phyloP scores from a whole-genome alignment of 2,113 vertebrate genomes.

The Nymphicus hollandicus region DNA sequence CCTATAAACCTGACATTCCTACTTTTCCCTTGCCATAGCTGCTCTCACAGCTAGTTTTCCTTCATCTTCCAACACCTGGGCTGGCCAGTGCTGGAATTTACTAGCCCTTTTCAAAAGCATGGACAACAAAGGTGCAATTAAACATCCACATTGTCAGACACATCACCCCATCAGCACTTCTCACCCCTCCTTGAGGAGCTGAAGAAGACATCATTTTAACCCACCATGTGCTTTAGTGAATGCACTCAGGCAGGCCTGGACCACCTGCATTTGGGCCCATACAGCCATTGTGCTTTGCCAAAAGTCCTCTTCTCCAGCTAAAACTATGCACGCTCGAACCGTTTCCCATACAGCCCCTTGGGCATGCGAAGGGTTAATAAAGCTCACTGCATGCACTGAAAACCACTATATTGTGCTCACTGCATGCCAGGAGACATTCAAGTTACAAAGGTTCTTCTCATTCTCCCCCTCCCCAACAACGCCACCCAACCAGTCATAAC shows the following conservation, averaged over 20 bases:
- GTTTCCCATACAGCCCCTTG: fast-evolving
- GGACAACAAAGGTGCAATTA: neutral
- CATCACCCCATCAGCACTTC: neutral
- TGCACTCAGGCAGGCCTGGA: neutral
- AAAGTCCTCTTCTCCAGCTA: neutral
- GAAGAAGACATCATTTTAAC: neutral
- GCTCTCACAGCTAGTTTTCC: neutral
- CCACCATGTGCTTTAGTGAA: neutral
- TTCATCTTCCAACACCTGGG: neutral
- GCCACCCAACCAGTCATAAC: neutral
- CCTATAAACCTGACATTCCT: neutral
- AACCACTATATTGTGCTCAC: neutral
- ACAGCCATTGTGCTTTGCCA: neutral
- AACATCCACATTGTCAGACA: neutral
- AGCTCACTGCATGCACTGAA: neutral
- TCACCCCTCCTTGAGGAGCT: neutral
- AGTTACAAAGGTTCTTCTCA: neutral
- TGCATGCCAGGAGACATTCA: neutral
- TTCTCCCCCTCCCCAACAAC: neutral
- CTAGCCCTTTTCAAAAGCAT: neutral
- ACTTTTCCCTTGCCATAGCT: neutral
- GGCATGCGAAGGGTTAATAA: neutral
- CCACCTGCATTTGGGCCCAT: neutral
- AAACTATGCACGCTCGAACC: neutral
- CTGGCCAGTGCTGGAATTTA: neutral